A percentile compares a stretch with the other conserved stretches of the same genome.
phyloP scores from a whole-genome alignment of 2,888 invertebrate genomes.

The Nebria salina region DNA sequence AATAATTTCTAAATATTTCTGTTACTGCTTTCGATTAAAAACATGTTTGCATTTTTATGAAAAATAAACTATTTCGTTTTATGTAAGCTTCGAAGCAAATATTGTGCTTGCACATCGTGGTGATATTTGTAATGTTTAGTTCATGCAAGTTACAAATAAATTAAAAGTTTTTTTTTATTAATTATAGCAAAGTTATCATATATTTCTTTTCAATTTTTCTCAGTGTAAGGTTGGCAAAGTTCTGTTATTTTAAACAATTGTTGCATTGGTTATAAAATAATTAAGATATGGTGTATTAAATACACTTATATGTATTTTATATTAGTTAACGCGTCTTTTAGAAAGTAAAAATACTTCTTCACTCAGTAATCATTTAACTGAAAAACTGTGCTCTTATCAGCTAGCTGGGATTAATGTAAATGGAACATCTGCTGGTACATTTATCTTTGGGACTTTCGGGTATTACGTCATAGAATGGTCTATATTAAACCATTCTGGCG shows the following conservation, averaged over 20 bases:
- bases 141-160: neutral
- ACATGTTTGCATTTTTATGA: neutral
- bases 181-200: too few relatives aligned
- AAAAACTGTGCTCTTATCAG: conserved; percentile 2
- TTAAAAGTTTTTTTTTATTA: neutral
- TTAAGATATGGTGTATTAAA: too few relatives aligned
- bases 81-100: too few relatives aligned
- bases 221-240: too few relatives aligned
- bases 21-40: neutral
- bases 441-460: conserved; percentile 31
- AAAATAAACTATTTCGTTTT: conserved; percentile 12
- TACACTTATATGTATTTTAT: neutral
- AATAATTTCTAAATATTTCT: neutral
- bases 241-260: too few relatives aligned
- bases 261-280: too few relatives aligned
- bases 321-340: neutral
- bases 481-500: conserved; percentile 42
- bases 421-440: conserved; percentile 32
- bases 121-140: too few relatives aligned
- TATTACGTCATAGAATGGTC: conserved; percentile 38
- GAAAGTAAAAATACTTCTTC: conserved; percentile 2
- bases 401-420: conserved; percentile 22
- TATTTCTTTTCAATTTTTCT: too few relatives aligned
- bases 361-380: neutral
- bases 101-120: too few relatives aligned